These are phyloP conservation scores for Eristalis intricaria DNA, from an alignment of 2,888 invertebrate species.

Conservation along the genomic window DNA sequence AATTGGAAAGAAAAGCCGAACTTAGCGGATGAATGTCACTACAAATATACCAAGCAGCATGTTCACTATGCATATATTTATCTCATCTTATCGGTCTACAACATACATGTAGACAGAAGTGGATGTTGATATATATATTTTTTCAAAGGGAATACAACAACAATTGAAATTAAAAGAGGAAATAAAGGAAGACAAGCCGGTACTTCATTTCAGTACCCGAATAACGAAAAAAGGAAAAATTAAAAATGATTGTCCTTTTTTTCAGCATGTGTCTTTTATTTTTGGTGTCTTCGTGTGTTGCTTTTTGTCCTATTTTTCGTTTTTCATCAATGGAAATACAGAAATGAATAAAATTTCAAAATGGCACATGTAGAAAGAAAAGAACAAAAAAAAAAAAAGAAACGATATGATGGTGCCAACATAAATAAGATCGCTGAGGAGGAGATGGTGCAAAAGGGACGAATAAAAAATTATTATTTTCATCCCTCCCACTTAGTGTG, in stretches of 20 bases:
- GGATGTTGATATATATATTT: not conserved
- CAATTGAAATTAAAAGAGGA: slow-evolving; percentile 46
- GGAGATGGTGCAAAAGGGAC: slow-evolving; percentile 57
- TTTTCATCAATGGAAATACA: slow-evolving; percentile 72
- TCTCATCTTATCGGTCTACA: slow-evolving; percentile 27
- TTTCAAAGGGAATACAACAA: slow-evolving; percentile 46
- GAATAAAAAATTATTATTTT: slow-evolving; percentile 63
- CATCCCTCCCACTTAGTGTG: slow-evolving; percentile 64
- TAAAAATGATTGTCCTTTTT: slow-evolving; percentile 66
- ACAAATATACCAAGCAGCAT: slow-evolving; percentile 17
- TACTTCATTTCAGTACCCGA: slow-evolving; percentile 49
- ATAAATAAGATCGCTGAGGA: slow-evolving; percentile 20
- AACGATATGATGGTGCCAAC: slow-evolving; percentile 16
- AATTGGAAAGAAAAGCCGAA: slow-evolving; percentile 25
- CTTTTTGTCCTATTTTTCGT: slow-evolving; percentile 70
- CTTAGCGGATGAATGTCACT: slow-evolving; percentile 27
- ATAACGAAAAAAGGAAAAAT: slow-evolving; percentile 55
- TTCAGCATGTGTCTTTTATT: slow-evolving; percentile 54
- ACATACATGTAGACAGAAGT: not conserved
- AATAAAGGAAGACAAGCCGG: slow-evolving; percentile 6
- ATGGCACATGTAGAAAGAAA: slow-evolving; percentile 61
- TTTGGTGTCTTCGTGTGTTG: slow-evolving; percentile 54
- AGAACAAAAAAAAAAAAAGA: slow-evolving; percentile 9
- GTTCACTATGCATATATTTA: slow-evolving; percentile 38
- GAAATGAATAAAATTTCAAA: slow-evolving; percentile 72